Evolutionary conservation across 2,888 invertebrate genomes (phyloP).

Genomic region (Acronicta aceris): DNA sequence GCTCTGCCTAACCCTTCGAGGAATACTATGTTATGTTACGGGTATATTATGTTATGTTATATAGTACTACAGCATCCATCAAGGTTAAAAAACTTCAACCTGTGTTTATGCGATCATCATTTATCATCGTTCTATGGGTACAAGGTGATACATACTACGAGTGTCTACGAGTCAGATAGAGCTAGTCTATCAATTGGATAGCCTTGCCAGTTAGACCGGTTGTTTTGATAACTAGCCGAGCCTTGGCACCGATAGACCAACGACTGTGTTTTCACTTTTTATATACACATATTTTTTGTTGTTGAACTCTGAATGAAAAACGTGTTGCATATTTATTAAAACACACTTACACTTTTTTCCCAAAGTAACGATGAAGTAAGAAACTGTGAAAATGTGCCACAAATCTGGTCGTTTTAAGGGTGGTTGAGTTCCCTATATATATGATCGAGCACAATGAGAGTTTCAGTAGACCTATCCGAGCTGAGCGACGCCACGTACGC

Average conservation of each 20-base stretch:
- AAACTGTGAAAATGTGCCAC: not conserved
- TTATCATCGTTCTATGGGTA: constrained; percentile 1
- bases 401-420: too few relatives aligned
- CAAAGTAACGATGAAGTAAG: too few relatives aligned
- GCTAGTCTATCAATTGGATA: constrained; percentile 38
- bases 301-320: constrained; percentile 1
- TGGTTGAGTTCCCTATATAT: too few relatives aligned
- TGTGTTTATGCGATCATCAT: not conserved
- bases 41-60: too few relatives aligned
- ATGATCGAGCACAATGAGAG: too few relatives aligned
- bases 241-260: constrained; percentile 54
- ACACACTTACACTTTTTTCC: too few relatives aligned
- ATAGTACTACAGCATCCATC: not conserved
- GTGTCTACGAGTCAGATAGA: constrained; percentile 24
- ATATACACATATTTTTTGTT: constrained; percentile 32
- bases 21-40: too few relatives aligned
- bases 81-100: not conserved
- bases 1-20: too few relatives aligned
- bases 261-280: constrained; percentile 54
- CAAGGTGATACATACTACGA: constrained; percentile 32
- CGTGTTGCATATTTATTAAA: not conserved
- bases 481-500: too few relatives aligned
- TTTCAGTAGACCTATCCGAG: too few relatives aligned
- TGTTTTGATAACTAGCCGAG: constrained; percentile 51
- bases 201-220: constrained; percentile 49